Conservation (phyloP, 1,140 invertebrate species). For the Plectus sambesii region DNA sequence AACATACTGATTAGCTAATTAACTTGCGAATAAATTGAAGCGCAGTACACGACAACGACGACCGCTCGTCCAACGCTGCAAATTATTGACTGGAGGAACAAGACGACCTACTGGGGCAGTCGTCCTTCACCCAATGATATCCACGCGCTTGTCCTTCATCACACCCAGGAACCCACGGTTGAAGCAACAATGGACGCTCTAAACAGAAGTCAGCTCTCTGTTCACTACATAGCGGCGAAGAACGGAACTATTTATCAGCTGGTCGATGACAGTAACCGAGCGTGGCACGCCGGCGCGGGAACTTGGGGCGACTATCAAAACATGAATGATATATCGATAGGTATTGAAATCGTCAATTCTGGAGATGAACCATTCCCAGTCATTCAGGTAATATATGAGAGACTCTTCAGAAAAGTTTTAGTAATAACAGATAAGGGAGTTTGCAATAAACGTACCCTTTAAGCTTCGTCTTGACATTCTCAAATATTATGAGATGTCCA, state of each 20-base stretch:
- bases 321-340: conserved; percentile 4
- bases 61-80: no score
- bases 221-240: conserved; percentile 5
- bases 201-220: neutral
- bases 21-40: no score
- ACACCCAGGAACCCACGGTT: neutral
- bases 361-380: neutral
- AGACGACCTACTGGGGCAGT: no score
- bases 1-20: no score
- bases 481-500: no score
- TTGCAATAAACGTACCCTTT: no score
- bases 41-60: no score
- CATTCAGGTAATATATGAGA: conserved; percentile 11
- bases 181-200: neutral
- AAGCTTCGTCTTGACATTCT: no score
- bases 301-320: neutral
- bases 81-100: no score
- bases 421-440: no score
- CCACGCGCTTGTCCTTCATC: neutral
- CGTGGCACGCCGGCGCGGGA: conserved; percentile 8
- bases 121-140: no score
- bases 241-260: conserved; percentile 5
- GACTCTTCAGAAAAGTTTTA: no score
- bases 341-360: conserved; percentile 9
- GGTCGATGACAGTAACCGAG: neutral